These are phyloP conservation scores for Ptilodon capucinus DNA, from an alignment of 2,888 invertebrate genomes.

Conservation along the genomic window DNA sequence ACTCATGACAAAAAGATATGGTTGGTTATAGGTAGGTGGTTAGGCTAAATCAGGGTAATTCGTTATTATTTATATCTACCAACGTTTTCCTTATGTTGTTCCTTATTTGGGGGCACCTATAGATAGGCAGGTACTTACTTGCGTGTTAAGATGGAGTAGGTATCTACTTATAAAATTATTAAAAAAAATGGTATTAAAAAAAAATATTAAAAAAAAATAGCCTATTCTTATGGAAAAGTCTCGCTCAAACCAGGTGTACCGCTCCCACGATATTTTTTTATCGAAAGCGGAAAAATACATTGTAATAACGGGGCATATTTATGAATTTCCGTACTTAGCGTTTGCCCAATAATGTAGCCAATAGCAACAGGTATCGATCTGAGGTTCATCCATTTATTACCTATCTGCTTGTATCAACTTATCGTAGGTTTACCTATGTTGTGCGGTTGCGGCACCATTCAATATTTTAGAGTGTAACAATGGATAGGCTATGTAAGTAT, in stretches of 20 bases:
- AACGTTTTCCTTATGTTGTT: too few relatives aligned
- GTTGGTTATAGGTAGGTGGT: too few relatives aligned
- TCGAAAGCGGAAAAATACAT: slow-evolving; percentile 23
- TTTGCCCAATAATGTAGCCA: slow-evolving; percentile 8
- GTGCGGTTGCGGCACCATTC: neutral
- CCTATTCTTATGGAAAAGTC: neutral
- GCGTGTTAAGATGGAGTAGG: too few relatives aligned
- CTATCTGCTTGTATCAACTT: slow-evolving; percentile 14
- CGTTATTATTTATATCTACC: too few relatives aligned
- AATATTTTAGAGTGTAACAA: neutral
- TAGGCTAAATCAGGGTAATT: too few relatives aligned
- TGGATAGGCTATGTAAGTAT: too few relatives aligned
- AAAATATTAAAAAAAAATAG: too few relatives aligned
- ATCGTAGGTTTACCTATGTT: slow-evolving; percentile 10
- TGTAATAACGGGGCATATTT: slow-evolving; percentile 26
- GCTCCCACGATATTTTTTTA: slow-evolving; percentile 38
- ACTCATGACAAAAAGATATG: too few relatives aligned
- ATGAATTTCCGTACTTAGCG: slow-evolving; percentile 28
- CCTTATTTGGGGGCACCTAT: too few relatives aligned
- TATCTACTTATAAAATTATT: too few relatives aligned
- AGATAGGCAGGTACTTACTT: too few relatives aligned
- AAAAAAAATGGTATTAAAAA: too few relatives aligned
- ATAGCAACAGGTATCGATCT: slow-evolving; percentile 24
- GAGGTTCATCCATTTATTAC: slow-evolving; percentile 19
- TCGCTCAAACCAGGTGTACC: slow-evolving; percentile 29